Base-by-base conservation (phyloP, 2,888 invertebrate species). In the Cantharis rufa region DNA sequence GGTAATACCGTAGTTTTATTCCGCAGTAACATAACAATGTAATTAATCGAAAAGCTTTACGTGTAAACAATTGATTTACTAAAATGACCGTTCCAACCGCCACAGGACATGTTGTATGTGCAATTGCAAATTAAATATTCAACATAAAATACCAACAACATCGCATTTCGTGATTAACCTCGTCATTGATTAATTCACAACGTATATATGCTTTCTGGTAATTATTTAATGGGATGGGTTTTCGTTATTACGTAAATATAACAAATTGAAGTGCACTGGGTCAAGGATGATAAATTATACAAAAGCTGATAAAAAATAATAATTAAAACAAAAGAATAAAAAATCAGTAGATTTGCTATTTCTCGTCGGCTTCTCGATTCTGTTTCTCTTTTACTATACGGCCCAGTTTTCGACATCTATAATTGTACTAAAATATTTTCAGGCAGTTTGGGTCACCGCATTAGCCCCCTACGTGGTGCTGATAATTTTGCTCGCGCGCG, bases 391-490 rank as follows among this genome's bases (percentile, higher is more conserved):
- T 3, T 18, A 3, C 18, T 18, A 18, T 18, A 18, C 2, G 18
- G 18, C 18, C 18, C 3, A 18, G 18, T 18, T 18, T 18, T 18
- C 18, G 3, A 18, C 18, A 3, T 18, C 18, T 2, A 18, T 18
- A 18, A 18, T 24, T 24, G 27, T 10, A 27, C 27, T 10, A 5
- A 27, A 24, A 15, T 13, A 21, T 21, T 84, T 84, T 72, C 86
- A 96, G 95, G 96, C 96, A 77, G 98, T 98, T 72, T 98, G 98
- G 98, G 93, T 98, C 77, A 98, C 98, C 18, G 98, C 98, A 2
- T 89, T 97, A 77, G 95, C 97, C 61, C 98, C 98, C 0, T 98
- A 98, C 87, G 92, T 95, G 24, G 96, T 98, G 32, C 91, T 98
- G 63, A 90, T 97, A 81, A 96, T 97, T 80, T 91, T 98, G 24